Percentiles rank a stretch among this genome's conserved stretches.
Conservation (phyloP, 2,888 invertebrate genomes). For the Eupeodes luniger region DNA sequence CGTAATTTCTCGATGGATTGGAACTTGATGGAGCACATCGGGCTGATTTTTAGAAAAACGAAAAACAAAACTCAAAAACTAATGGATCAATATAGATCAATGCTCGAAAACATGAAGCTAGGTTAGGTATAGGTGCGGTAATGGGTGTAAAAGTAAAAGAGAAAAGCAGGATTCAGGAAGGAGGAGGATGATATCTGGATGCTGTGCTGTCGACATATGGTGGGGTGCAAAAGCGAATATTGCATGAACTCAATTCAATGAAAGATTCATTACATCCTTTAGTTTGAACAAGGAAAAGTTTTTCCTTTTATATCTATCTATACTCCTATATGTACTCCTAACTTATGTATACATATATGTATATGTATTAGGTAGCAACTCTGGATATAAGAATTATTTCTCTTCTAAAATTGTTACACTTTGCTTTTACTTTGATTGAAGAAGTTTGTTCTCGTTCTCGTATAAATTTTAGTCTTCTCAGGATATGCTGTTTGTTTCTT, state of each 20-base stretch:
- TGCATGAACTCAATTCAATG: slow-evolving; percentile 48
- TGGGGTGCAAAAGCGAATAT: slow-evolving; percentile 45
- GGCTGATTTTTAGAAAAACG: slow-evolving; percentile 36
- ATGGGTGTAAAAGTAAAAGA: background rate
- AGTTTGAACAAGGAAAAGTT: slow-evolving; percentile 39
- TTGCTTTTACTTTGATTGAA: slow-evolving; percentile 71
- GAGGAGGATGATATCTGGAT: too few species aligned
- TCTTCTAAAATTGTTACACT: slow-evolving; percentile 55
- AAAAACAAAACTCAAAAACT: slow-evolving; percentile 17
- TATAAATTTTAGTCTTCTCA: too few species aligned
- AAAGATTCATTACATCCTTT: slow-evolving; percentile 58
- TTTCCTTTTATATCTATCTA: background rate
- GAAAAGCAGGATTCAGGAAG: too few species aligned
- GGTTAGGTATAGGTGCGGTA: background rate
- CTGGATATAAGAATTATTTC: background rate
- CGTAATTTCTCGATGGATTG: slow-evolving; percentile 52
- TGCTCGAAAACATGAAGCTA: slow-evolving; percentile 11
- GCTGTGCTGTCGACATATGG: slow-evolving; percentile 35
- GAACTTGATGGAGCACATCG: slow-evolving; percentile 17
- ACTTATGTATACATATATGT: too few species aligned
- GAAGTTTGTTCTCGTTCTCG: slow-evolving; percentile 35
- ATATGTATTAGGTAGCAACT: too few species aligned
- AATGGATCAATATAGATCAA: slow-evolving; percentile 56
- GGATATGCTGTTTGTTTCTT: slow-evolving; percentile 4
- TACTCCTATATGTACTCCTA: background rate